A percentile compares a stretch with the other conserved stretches of the same genome.
Evolutionary conservation across 2,113 vertebrate species (phyloP).

Genomic region (Parotia lawesii): DNA sequence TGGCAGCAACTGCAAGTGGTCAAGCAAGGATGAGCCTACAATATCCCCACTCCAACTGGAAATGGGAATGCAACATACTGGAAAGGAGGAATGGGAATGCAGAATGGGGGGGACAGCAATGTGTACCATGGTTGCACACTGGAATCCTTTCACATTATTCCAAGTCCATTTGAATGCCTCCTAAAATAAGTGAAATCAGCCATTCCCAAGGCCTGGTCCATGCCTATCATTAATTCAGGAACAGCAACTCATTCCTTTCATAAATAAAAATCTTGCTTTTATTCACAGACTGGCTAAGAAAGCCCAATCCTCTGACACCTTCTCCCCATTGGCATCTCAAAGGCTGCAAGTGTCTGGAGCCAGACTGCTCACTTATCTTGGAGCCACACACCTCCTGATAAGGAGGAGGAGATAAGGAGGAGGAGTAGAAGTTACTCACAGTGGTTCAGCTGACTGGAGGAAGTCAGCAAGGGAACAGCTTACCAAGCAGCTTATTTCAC

Average conservation of each 20-base stretch:
- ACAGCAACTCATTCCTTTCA: neutral
- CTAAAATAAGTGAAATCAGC: neutral
- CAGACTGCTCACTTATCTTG: neutral
- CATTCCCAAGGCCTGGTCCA: neutral
- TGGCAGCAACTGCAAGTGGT: neutral
- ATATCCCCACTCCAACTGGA: neutral
- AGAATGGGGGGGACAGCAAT: neutral
- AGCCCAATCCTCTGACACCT: neutral
- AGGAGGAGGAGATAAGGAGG: conserved; percentile 5
- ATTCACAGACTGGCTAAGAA: neutral
- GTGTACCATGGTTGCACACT: neutral
- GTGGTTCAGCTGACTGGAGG: neutral
- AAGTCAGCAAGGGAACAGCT: neutral
- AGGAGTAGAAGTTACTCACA: neutral
- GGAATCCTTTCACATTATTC: neutral
- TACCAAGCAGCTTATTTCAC: neutral
- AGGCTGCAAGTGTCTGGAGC: neutral
- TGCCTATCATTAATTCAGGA: neutral
- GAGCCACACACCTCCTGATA: conserved; percentile 7
- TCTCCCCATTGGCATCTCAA: neutral
- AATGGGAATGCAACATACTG: neutral
- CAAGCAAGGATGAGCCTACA: neutral
- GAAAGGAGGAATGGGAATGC: neutral
- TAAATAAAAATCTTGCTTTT: neutral
- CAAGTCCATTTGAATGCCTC: neutral